These are phyloP conservation scores for Pampusana beccarii DNA, from an alignment of 2,113 vertebrate species.

Conservation along the genomic window DNA sequence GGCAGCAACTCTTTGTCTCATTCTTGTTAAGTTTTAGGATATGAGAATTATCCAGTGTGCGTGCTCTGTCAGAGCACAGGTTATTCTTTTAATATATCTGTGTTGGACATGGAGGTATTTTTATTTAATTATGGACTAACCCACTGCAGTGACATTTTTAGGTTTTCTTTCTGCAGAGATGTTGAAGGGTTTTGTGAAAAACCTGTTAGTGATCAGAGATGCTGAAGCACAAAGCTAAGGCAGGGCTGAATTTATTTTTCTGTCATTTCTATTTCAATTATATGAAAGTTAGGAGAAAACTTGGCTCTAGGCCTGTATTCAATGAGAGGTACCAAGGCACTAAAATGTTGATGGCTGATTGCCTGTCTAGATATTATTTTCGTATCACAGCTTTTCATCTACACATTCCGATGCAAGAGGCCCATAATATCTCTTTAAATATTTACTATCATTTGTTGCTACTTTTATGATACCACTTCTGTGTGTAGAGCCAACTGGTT, in stretches of 20 bases:
- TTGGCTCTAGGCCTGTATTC: not conserved
- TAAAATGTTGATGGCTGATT: not conserved
- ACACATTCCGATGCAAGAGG: not conserved
- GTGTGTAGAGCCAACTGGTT: not conserved
- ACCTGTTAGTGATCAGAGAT: not conserved
- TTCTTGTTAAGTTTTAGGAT: not conserved
- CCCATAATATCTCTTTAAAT: not conserved
- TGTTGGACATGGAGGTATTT: not conserved
- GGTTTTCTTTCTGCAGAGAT: not conserved
- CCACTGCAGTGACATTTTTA: not conserved
- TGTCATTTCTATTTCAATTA: not conserved
- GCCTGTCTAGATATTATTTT: not conserved
- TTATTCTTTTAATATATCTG: not conserved
- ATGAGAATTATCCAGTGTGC: not conserved
- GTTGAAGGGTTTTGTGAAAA: not conserved
- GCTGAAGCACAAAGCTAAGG: not conserved
- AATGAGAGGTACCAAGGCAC: not conserved
- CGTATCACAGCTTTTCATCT: not conserved
- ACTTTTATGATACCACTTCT: not conserved
- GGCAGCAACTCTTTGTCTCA: not conserved
- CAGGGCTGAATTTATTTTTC: not conserved
- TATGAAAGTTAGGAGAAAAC: not conserved
- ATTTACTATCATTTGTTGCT: not conserved
- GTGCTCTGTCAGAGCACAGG: not conserved
- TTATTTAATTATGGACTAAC: not conserved